Conservation (phyloP, 2,888 invertebrate species). For the Cancer borealis region DNA sequence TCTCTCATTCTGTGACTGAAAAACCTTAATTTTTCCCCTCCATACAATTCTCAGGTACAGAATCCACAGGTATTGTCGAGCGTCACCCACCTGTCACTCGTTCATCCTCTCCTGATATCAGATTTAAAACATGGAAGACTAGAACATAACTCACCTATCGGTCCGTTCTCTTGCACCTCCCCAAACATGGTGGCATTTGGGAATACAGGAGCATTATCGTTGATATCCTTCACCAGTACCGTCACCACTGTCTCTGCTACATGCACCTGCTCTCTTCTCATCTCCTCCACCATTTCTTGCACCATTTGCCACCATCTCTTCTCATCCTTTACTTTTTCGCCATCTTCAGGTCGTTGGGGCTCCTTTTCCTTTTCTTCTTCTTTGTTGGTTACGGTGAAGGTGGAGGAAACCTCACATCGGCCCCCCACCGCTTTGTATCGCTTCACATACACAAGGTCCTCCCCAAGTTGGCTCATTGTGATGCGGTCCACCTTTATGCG, state of each 20-base stretch:
- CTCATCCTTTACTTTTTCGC: conserved; percentile 5
- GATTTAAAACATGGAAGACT: neutral
- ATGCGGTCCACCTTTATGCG: neutral
- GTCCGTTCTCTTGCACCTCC: conserved; percentile 77
- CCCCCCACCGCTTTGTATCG: neutral
- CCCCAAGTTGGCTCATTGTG: conserved; percentile 8
- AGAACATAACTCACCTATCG: conserved; percentile 71
- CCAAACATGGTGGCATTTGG: conserved; percentile 75
- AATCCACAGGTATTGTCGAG: neutral
- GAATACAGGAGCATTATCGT: conserved; percentile 76
- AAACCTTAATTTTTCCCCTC: neutral
- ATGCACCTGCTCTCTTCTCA: conserved; percentile 68
- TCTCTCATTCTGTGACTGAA: neutral
- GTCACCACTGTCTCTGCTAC: conserved; percentile 74
- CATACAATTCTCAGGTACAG: neutral
- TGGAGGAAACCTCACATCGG: neutral
- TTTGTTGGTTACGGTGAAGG: neutral
- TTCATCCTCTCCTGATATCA: neutral
- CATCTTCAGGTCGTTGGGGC: neutral
- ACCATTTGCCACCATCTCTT: conserved; percentile 31
- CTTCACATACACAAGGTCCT: conserved; percentile 6
- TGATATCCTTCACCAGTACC: conserved; percentile 75
- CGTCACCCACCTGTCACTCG: neutral
- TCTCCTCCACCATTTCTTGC: conserved; percentile 39
- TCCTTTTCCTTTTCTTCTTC: conserved; percentile 28